Base-by-base conservation (phyloP, 2,888 invertebrate species). In the Trimorus sp. region DNA sequence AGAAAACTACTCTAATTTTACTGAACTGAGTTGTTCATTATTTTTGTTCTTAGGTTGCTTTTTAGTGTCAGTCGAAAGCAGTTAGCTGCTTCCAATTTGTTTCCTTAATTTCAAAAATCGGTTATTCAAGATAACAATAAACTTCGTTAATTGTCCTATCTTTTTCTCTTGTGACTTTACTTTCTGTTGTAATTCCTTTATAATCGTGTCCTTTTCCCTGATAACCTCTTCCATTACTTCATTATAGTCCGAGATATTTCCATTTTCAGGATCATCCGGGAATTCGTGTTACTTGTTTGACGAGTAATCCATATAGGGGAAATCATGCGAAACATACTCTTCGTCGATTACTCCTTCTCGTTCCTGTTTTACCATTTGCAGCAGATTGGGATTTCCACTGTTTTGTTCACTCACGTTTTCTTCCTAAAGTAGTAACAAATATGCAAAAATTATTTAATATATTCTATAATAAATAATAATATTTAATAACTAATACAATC, bases 61-160 rank as follows among this genome's bases (percentile, higher is more conserved):
- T 26, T 26, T 26, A 26, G 26, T 4, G 2, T 26, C 26, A 26
- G 26, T 26, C 4, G 1, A 26, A 26, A 26, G 26, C 4, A 56
- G 7, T 56, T 37, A 56, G 14, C 38, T 56, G 38, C 7, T 56
- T 56, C 14, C 14, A 38, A 15, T 56, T 8, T 56, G 37, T 42
- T 15, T 60, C 14, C 26, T 60, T 26, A 60, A 60, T 26, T 60
- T 26, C 26, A 60, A 11, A 26, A 60, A 45, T 45, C 5, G 42
- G 12, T 48, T 48, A 60, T 60, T 60, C 60, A 60, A 45, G 45
- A 45, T 42, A 26, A 60, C 11, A 60, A 60, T 7, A 6, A 60
- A 12, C 45, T 60, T 60, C 6, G 5, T 60, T 45, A 60, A 60
- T 60, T 60, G 60, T 7, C 45, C 60, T 60, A 60, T 60, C 26